A percentile compares a stretch with the other conserved stretches of the same genome.
Evolutionary conservation across 2,797 vertebrate genomes (phyloP).

Genomic region (Caiman crocodilus): DNA sequence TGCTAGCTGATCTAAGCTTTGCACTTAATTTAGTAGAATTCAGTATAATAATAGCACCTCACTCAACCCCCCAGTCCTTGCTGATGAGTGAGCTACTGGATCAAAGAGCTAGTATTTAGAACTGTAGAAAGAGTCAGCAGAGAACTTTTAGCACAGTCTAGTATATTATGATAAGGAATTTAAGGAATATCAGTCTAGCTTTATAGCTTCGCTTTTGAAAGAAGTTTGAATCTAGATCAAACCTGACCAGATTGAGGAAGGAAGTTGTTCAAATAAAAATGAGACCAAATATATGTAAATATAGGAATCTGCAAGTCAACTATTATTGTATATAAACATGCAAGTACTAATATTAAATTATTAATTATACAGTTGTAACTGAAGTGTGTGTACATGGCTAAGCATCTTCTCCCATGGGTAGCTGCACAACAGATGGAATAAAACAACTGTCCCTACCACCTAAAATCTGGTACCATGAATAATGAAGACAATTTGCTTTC

Average conservation of each 20-base stretch:
- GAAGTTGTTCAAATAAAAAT: not conserved
- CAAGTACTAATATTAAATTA: not conserved
- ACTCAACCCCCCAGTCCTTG: not conserved
- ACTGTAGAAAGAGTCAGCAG: not conserved
- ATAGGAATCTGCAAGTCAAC: not conserved
- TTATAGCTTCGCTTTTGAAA: not conserved
- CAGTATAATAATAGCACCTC: conserved; percentile 17
- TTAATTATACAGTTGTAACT: not conserved
- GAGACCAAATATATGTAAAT: not conserved
- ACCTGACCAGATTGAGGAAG: not conserved
- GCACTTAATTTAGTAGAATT: conserved; percentile 7
- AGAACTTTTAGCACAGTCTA: not conserved
- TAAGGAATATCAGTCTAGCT: not conserved
- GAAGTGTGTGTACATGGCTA: not conserved
- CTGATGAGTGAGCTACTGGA: not conserved
- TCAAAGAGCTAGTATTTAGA: not conserved
- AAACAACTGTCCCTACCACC: conserved; percentile 1
- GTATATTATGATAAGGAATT: not conserved
- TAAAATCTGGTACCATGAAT: not conserved
- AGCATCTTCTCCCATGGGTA: not conserved
- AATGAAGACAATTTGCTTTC: not conserved
- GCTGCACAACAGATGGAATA: not conserved
- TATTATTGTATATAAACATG: not conserved
- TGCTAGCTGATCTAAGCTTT: conserved; percentile 9
- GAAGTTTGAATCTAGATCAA: not conserved